These are phyloP conservation scores for Lasioglossum morio DNA, from an alignment of 2,888 invertebrate genomes.

Conservation along the genomic window DNA sequence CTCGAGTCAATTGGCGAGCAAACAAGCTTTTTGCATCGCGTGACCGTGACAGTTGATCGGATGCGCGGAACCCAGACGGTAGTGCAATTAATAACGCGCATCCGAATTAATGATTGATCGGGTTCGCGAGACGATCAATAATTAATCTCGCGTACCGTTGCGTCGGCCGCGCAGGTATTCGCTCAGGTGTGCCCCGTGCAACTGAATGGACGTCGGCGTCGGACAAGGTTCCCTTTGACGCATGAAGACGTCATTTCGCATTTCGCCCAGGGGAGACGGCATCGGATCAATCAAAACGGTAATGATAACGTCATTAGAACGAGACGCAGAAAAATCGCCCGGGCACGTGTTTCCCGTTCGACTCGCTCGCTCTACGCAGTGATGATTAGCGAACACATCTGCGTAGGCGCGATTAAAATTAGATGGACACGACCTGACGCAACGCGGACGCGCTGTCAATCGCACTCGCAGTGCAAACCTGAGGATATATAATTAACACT, in stretches of 20 bases:
- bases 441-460: not conserved
- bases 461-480: not conserved
- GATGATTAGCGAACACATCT: not conserved
- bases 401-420: not conserved
- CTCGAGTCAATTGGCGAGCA: not conserved
- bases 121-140: constrained; percentile 46
- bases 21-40: not conserved
- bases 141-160: constrained; percentile 58
- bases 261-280: not conserved
- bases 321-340: not conserved
- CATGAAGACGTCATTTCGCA: constrained; percentile 4
- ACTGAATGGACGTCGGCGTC: constrained; percentile 1
- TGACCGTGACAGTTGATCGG: not conserved
- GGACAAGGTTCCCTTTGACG: not conserved
- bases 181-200: constrained; percentile 24
- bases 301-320: not conserved
- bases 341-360: not conserved
- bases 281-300: not conserved
- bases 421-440: not conserved
- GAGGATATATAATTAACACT: constrained; percentile 8
- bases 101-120: constrained; percentile 52
- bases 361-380: not conserved
- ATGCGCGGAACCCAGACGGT: constrained; percentile 23
- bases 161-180: constrained; percentile 39
- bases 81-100: constrained; percentile 61